Evolutionary conservation across 1,140 invertebrate genomes (phyloP), one percentile per base, ranked within the genome.

Genomic region (Scaptomyza pallida): DNA sequence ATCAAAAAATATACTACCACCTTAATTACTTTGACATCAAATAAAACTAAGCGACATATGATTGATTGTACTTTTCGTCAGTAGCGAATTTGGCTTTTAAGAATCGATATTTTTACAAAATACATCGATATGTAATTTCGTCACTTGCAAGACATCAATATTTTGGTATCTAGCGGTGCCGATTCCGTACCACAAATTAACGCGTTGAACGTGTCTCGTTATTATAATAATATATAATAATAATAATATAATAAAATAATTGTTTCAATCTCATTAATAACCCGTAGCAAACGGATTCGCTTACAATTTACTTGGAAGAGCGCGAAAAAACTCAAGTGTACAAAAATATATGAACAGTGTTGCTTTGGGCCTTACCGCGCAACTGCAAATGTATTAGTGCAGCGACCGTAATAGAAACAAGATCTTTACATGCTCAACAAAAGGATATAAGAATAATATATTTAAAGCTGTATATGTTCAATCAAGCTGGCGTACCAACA

Each of bases 361-460:
- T 40, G 16, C 8, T 43, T 35, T 4, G 44, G 55, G 40, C 40
- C 30, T 73, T 21, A 69, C 21, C 45, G 62, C 63, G 59, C 63
- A 79, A 74, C 72, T 68, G 61, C 59, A 59, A 71, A 26, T 79
- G 52, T 64, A 75, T 79, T 60, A 56, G 71, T 60, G 44, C 45
- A 75, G 17, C 52, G 44, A 17, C 30, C 13, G 35, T 50, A 75
- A 61, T 35, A 47, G 43, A 52, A 21, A 37, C 47, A 15, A 65
- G 48, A 21, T 45, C 35, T 26, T 12, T 30, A 40, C 12, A 48
- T 16, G 50, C 21, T 30, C n/a, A 48, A 19, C 30, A 16, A 26
- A n/a, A 4, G 12, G n/a, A 19, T 61, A 62, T 9, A 48, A 30
- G 9, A 6, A 30, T 8, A 30, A 6, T 33, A n/a, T 44, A 10